phyloP scores from a whole-genome alignment of 1,140 invertebrate genomes.

The Plectrocnemia conspersa region DNA sequence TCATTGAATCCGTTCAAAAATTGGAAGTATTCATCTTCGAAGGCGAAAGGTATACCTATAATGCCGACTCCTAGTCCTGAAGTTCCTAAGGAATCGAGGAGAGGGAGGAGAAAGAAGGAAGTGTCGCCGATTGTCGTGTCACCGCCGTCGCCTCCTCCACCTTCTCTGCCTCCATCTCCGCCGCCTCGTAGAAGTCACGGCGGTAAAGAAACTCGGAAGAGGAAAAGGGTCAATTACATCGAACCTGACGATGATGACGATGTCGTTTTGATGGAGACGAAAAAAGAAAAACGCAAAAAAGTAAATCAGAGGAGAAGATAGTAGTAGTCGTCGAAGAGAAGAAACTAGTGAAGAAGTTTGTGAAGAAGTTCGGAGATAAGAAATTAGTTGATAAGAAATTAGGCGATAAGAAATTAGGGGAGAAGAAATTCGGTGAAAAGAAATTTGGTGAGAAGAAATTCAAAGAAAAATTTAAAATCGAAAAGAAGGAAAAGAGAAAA shows the following conservation, averaged over 20 bases:
- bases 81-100: constrained; percentile 38
- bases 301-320: too few species aligned
- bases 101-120: constrained; percentile 35
- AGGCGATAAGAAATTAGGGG: too few species aligned
- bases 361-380: too few species aligned
- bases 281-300: constrained; percentile 23
- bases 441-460: constrained; percentile 18
- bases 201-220: constrained; percentile 30
- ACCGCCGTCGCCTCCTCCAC: constrained; percentile 18
- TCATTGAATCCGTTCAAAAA: constrained; percentile 74
- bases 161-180: constrained; percentile 26
- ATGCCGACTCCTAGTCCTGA: constrained; percentile 28
- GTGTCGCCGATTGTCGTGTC: constrained; percentile 28
- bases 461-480: constrained; percentile 20
- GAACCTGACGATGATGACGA: constrained; percentile 32
- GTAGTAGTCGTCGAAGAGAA: too few species aligned
- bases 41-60: too few species aligned
- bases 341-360: too few species aligned
- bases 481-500: constrained; percentile 22
- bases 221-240: constrained; percentile 32
- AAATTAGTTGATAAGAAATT: too few species aligned
- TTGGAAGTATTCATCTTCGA: constrained; percentile 60
- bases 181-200: constrained; percentile 10
- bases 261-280: constrained; percentile 19
- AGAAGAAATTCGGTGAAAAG: constrained; percentile 16